These are phyloP conservation scores for Micrasema minimum DNA, from an alignment of 1,140 invertebrate genomes.

Conservation along the genomic window DNA sequence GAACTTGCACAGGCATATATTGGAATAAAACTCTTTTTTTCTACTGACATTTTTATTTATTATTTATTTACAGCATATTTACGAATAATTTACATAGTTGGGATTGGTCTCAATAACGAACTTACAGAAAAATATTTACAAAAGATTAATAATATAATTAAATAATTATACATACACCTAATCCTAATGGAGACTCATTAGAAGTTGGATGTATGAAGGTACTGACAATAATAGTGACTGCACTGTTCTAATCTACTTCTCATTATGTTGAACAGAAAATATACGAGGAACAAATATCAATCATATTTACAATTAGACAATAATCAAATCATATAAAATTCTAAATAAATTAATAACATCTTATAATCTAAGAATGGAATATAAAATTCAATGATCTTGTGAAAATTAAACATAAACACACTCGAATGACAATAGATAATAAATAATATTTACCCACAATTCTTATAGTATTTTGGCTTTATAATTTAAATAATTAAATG, in stretches of 20 bases:
- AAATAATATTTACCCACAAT: no score
- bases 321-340: constrained; percentile 28
- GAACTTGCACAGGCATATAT: no score
- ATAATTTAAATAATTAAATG: no score
- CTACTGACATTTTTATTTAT: constrained; percentile 29
- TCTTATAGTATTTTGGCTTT: no score
- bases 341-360: constrained; percentile 38
- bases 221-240: constrained; percentile 33
- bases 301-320: constrained; percentile 25
- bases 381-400: not conserved
- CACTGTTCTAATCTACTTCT: constrained; percentile 8
- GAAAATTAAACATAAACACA: no score
- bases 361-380: constrained; percentile 32
- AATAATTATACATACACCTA: not conserved
- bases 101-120: constrained; percentile 24
- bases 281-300: constrained; percentile 24
- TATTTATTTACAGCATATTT: constrained; percentile 28
- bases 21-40: constrained; percentile 9
- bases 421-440: no score
- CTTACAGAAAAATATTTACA: constrained; percentile 26
- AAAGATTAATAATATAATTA: no score
- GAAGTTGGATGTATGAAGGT: constrained; percentile 15
- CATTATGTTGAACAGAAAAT: constrained; percentile 25
- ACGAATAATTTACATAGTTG: constrained; percentile 32
- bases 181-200: constrained; percentile 14